A percentile compares a stretch with the other conserved stretches of the same genome.
These are phyloP conservation scores for Dicranocentrus wangi DNA, from an alignment of 2,888 invertebrate species.

Conservation along the genomic window DNA sequence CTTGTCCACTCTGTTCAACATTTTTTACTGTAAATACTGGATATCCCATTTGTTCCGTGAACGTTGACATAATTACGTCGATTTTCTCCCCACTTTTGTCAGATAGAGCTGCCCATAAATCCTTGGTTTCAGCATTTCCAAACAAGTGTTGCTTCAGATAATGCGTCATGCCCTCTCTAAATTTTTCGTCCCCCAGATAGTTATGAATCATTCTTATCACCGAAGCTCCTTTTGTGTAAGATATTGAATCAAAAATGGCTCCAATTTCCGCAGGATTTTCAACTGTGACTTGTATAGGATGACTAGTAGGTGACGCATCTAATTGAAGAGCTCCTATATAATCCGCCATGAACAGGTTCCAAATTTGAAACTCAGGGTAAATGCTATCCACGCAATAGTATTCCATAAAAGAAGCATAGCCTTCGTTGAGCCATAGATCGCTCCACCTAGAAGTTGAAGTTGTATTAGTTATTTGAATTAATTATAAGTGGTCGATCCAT, in stretches of 20 bases:
- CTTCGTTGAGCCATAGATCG: constrained; percentile 72
- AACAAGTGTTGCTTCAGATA: constrained; percentile 76
- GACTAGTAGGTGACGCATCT: constrained; percentile 77
- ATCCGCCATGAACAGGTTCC: constrained; percentile 78
- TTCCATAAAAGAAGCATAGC: constrained; percentile 79
- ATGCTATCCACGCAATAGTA: constrained; percentile 77
- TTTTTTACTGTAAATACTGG: constrained; percentile 75
- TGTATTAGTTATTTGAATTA: background rate
- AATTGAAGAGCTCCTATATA: constrained; percentile 76
- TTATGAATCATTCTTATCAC: constrained; percentile 76
- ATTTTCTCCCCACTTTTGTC: constrained; percentile 76
- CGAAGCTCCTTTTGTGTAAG: constrained; percentile 74
- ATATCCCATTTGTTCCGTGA: constrained; percentile 77
- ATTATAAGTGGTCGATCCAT: no score
- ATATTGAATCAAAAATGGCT: constrained; percentile 74
- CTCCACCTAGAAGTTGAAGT: constrained; percentile 3
- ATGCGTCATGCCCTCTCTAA: constrained; percentile 74
- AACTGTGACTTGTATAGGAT: constrained; percentile 74
- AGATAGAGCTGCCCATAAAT: constrained; percentile 76
- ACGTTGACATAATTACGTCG: constrained; percentile 76
- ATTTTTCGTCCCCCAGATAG: constrained; percentile 74
- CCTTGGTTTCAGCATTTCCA: constrained; percentile 75
- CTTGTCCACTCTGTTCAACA: constrained; percentile 72
- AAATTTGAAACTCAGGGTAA: constrained; percentile 78
- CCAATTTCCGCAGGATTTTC: constrained; percentile 73